Percentiles rank a stretch among this genome's conserved stretches.
Evolutionary conservation across 2,797 vertebrate species (phyloP).

Genomic region (Thripadectes ignobilis): DNA sequence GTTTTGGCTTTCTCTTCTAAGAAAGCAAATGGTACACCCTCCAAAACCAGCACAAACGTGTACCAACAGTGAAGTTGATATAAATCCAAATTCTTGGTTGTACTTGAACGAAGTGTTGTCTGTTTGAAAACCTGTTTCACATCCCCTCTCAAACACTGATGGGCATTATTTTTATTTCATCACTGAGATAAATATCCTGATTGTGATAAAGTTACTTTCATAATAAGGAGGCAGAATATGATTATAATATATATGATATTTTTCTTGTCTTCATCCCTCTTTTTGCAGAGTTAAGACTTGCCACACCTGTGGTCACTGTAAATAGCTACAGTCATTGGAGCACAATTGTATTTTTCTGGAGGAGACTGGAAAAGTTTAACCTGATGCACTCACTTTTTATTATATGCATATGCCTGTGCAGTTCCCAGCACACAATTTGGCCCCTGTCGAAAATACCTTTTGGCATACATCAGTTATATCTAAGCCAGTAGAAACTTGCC

Average conservation of each 20-base stretch:
- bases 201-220: background rate
- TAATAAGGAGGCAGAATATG: background rate
- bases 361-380: constrained; percentile 44
- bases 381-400: constrained; percentile 48
- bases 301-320: constrained; percentile 1
- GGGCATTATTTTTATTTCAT: background rate
- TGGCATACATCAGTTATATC: constrained; percentile 57
- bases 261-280: background rate
- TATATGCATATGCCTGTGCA: constrained; percentile 37
- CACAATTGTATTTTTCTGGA: background rate
- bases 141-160: background rate
- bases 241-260: background rate
- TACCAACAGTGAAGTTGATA: background rate
- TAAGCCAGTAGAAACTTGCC: constrained; percentile 69
- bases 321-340: background rate
- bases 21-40: background rate
- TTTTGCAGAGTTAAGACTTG: constrained; percentile 13
- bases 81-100: background rate
- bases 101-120: background rate
- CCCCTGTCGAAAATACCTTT: constrained; percentile 54
- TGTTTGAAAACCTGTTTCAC: constrained; percentile 18
- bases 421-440: constrained; percentile 52
- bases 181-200: background rate
- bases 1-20: background rate
- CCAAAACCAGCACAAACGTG: background rate